Evolutionary conservation across 2,113 vertebrate species (phyloP).

Genomic region (Macquaria ambigua): DNA sequence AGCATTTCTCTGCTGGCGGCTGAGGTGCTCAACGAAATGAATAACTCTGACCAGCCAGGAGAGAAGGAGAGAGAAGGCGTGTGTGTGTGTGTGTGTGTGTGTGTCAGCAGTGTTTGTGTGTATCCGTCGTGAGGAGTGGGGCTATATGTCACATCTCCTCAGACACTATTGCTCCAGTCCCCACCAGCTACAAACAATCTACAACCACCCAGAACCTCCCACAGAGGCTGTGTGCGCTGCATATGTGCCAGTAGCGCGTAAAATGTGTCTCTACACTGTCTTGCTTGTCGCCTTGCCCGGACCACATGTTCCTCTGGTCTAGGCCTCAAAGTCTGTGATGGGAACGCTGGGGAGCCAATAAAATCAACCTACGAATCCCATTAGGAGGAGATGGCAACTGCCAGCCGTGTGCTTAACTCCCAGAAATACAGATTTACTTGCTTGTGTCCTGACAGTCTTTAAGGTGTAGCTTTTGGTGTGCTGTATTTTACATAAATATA

Average conservation of each 20-base stretch:
- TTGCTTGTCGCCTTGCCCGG: constrained; percentile 52
- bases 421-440: constrained; percentile 51
- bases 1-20: constrained; percentile 66
- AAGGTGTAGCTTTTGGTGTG: constrained; percentile 55
- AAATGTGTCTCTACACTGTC: constrained; percentile 57
- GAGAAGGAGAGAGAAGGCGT: constrained; percentile 31
- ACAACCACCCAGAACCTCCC: constrained; percentile 48
- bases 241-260: constrained; percentile 49
- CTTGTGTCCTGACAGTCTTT: constrained; percentile 53
- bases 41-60: constrained; percentile 71
- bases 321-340: constrained; percentile 46
- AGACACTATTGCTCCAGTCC: constrained; percentile 57
- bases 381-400: constrained; percentile 36
- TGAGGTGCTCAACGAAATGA: constrained; percentile 76
- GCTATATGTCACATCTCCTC: constrained; percentile 70
- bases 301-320: constrained; percentile 57
- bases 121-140: constrained; percentile 39
- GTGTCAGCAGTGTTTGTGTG: constrained; percentile 47
- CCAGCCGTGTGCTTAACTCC: constrained; percentile 61
- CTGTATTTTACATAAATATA: constrained; percentile 67
- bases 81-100: constrained; percentile 30
- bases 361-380: constrained; percentile 59
- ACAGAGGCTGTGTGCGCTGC: constrained; percentile 37
- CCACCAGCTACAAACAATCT: constrained; percentile 68
- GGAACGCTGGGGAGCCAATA: constrained; percentile 62